Percentiles rank a stretch among this genome's conserved stretches.
phyloP scores from a whole-genome alignment of 1,140 invertebrate genomes.

The Sarcophaga bullata region DNA sequence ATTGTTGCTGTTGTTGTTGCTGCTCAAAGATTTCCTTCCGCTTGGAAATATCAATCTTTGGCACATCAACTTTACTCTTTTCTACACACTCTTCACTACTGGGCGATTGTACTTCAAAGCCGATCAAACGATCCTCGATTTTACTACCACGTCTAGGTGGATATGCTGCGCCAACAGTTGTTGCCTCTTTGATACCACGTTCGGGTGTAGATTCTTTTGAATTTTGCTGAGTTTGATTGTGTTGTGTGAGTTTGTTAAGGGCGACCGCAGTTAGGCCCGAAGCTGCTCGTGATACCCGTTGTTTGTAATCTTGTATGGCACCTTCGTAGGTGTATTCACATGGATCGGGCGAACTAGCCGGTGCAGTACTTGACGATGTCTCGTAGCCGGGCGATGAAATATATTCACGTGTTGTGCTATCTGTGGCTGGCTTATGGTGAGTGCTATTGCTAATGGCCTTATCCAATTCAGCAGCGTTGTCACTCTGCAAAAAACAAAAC shows the following conservation, averaged over 20 bases:
- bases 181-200: neutral
- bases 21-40: constrained; percentile 84
- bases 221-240: constrained; percentile 47
- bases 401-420: constrained; percentile 52
- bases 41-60: constrained; percentile 84
- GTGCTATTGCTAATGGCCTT: constrained; percentile 49
- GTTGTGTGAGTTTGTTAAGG: constrained; percentile 26
- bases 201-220: constrained; percentile 42
- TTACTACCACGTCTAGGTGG: constrained; percentile 59
- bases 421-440: constrained; percentile 40
- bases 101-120: constrained; percentile 63
- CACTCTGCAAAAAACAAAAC: constrained; percentile 51
- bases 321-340: constrained; percentile 86
- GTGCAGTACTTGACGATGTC: constrained; percentile 61
- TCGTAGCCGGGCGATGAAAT: constrained; percentile 64
- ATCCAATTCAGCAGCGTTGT: constrained; percentile 57
- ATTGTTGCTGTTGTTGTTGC: constrained; percentile 37
- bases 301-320: constrained; percentile 85
- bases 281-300: constrained; percentile 72
- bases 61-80: constrained; percentile 70
- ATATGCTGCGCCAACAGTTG: constrained; percentile 47
- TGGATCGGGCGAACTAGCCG: constrained; percentile 61
- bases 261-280: constrained; percentile 41
- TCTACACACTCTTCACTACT: constrained; percentile 63
- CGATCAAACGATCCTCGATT: constrained; percentile 62